These are phyloP conservation scores for Nannospalax galili DNA, from an alignment of 2,113 vertebrate genomes.

Conservation along the genomic window DNA sequence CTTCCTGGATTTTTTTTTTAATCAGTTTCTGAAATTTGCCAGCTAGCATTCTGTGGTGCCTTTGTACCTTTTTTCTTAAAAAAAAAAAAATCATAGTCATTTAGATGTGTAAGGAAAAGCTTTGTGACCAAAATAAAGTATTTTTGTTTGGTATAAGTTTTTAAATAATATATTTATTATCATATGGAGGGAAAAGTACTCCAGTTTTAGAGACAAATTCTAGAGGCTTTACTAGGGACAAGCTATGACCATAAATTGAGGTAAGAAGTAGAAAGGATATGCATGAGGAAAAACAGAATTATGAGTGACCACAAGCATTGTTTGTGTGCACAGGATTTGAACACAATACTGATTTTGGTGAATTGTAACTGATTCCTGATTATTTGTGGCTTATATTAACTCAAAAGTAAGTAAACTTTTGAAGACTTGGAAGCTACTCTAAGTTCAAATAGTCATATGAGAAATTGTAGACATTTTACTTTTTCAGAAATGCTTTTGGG, in stretches of 20 bases:
- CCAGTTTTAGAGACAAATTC: not conserved
- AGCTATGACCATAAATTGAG: not conserved
- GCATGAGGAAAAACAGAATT: not conserved
- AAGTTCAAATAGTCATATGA: slow-evolving; percentile 39
- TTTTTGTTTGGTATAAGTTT: slow-evolving; percentile 1
- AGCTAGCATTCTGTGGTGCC: not conserved
- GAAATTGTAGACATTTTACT: slow-evolving; percentile 16
- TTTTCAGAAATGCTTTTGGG: slow-evolving; percentile 72
- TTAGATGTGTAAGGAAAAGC: slow-evolving; percentile 47
- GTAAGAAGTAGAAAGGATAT: not conserved
- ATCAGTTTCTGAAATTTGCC: not conserved
- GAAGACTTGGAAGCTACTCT: not conserved
- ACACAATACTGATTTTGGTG: slow-evolving; percentile 1
- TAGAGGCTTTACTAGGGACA: not conserved
- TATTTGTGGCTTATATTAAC: slow-evolving; percentile 41
- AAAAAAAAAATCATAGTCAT: not conserved
- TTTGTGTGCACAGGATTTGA: not conserved
- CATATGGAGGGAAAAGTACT: not conserved
- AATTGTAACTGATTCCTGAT: slow-evolving; percentile 24
- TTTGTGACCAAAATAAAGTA: not conserved
- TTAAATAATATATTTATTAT: slow-evolving; percentile 7
- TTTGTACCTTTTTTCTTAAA: not conserved
- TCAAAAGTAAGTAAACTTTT: slow-evolving; percentile 45
- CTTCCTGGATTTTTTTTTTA: not conserved
- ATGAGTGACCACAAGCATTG: not conserved